Base-by-base conservation (phyloP, 2,797 vertebrate species). In the Pteronotus mesoamericanus region DNA sequence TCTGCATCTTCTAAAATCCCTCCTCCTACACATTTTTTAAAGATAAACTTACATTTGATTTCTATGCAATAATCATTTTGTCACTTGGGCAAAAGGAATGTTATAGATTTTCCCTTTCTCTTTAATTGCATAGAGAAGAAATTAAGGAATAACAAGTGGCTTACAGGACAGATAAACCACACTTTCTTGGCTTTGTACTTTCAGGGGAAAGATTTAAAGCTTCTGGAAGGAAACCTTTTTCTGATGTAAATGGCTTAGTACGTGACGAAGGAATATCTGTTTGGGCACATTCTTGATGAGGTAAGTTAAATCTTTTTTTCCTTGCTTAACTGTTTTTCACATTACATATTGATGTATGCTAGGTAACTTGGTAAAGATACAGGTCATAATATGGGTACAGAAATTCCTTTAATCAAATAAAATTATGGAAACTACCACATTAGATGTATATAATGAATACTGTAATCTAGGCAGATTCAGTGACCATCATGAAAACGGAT, bases 321-420 rank as follows among this genome's bases (percentile, higher is more conserved):
- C 46, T 93, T 94, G 83, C 79, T 94, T 64, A 34, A 72, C 59
- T 86, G 55, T 88, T 86, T 93, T 95, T 92, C n/a, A 44, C 32
- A 75, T 77, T 86, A 94, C 66, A 64, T 87, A 80, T 8, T 51
- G 42, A 93, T 92, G 34, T 86, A 91, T n/a, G 72, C 79, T 89
- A 94, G 77, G 55, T 64, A 96, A 51, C 46, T 71, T 95, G 90
- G 91, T 68, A 93, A 96, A 95, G 48, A 90, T 57, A 84, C 18
- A 89, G 89, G 69, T 89, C 90, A 74, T 96, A 82, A 86, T n/a
- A n/a, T 71, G 42, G 75, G 57, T 74, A 86, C 32, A 90, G 24
- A 94, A 37, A 21, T 82, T 96, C 94, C 82, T 94, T 94, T 92
- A 91, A 72, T 93, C 71, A 96, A 96, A 93, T 57, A 82, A 91